phyloP scores from a whole-genome alignment of 1,140 invertebrate species.

The Pseudomyrmex sp. region DNA sequence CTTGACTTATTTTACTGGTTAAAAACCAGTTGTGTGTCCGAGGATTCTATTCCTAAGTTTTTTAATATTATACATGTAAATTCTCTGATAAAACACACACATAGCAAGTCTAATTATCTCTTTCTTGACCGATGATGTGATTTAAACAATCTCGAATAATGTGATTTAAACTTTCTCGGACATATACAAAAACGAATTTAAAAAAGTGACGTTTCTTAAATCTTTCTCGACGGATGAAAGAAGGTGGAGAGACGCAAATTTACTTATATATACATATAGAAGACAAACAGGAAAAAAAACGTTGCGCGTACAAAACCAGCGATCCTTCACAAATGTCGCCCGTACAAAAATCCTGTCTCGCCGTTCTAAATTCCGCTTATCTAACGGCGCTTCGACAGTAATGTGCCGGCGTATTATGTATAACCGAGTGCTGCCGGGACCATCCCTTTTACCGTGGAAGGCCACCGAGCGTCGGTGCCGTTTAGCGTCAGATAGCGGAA shows the following conservation, averaged over 20 bases:
- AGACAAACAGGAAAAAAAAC: not conserved
- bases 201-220: not conserved
- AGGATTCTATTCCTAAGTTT: not conserved
- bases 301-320: conserved; percentile 28
- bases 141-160: not conserved
- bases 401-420: conserved; percentile 82
- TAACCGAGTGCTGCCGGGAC: conserved; percentile 74
- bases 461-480: conserved; percentile 76
- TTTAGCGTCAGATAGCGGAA: conserved; percentile 81
- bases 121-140: not conserved
- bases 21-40: no score
- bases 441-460: conserved; percentile 80
- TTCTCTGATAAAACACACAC: not conserved
- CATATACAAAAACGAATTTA: not conserved
- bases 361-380: conserved; percentile 81
- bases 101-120: not conserved
- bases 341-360: conserved; percentile 76
- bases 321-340: conserved; percentile 67
- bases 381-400: conserved; percentile 79
- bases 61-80: not conserved
- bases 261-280: not conserved
- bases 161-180: not conserved
- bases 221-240: not conserved
- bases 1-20: no score
- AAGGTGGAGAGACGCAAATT: conserved; percentile 5